phyloP scores from a whole-genome alignment of 2,888 invertebrate species.

The Drosophila trichaetosa region DNA sequence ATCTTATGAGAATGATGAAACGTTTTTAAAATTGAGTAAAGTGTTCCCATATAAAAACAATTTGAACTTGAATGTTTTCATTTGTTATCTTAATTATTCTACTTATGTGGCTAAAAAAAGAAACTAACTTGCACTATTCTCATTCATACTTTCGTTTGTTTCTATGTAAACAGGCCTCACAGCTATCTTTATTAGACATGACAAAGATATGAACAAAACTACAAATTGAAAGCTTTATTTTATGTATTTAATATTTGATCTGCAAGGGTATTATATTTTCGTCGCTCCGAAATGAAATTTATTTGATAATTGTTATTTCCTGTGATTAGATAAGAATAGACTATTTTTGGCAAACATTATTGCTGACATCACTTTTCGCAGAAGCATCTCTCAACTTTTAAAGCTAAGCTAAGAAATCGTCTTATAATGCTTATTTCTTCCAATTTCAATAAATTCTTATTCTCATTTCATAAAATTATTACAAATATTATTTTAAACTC shows the following conservation, averaged over 20 bases:
- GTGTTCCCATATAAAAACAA: conserved; percentile 11
- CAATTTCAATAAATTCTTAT: not conserved
- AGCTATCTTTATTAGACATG: not conserved
- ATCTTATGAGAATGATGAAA: conserved; percentile 14
- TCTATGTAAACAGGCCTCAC: not conserved
- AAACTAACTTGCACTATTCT: not conserved
- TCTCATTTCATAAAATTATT: not conserved
- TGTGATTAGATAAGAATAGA: conserved; percentile 39
- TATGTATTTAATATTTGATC: not conserved
- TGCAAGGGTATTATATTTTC: not conserved
- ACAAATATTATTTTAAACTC: too few relatives aligned
- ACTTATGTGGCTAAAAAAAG: not conserved
- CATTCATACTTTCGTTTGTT: not conserved
- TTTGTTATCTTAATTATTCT: conserved; percentile 4
- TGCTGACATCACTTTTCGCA: conserved; percentile 6
- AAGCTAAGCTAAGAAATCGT: not conserved
- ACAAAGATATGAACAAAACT: not conserved
- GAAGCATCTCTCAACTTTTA: not conserved
- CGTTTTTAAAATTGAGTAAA: conserved; percentile 1
- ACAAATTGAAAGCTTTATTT: not conserved
- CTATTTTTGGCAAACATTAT: conserved; percentile 4
- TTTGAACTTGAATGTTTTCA: conserved; percentile 20
- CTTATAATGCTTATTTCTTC: not conserved
- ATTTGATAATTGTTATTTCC: not conserved
- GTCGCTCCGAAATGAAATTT: not conserved